Percentiles rank a stretch among this genome's conserved stretches.
Evolutionary conservation across 2,888 invertebrate genomes (phyloP).

Genomic region (Plagiodera versicolora): DNA sequence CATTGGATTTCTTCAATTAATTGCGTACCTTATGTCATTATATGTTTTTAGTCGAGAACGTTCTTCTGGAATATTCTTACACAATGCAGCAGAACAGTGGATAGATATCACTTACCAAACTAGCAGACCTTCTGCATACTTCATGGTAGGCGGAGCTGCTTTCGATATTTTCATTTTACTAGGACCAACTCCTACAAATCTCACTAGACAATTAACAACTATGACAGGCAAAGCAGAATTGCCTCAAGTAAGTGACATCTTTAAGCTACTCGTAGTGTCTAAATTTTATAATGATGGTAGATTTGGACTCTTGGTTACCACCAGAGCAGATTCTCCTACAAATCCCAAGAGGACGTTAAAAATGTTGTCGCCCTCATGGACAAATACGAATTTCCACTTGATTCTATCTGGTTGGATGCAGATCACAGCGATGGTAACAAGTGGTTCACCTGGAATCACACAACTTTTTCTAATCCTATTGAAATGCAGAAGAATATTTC

Average conservation of each 20-base stretch:
- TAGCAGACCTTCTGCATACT: slow-evolving; percentile 64
- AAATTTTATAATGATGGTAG: slow-evolving; percentile 17
- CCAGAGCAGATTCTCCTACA: slow-evolving; percentile 56
- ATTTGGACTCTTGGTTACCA: slow-evolving; percentile 33
- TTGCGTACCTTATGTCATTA: no score
- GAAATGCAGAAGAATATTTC: slow-evolving; percentile 88
- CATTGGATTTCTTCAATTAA: no score
- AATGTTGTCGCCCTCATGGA: slow-evolving; percentile 82
- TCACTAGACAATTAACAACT: slow-evolving; percentile 80
- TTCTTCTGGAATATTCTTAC: slow-evolving; percentile 53
- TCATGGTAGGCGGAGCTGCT: slow-evolving; percentile 94
- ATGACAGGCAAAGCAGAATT: slow-evolving; percentile 91
- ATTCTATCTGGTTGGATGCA: slow-evolving; percentile 96
- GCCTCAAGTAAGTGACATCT: slow-evolving; percentile 53
- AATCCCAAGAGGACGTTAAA: slow-evolving; percentile 88
- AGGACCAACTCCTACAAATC: slow-evolving; percentile 81
- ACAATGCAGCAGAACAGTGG: slow-evolving; percentile 97
- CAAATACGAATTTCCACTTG: slow-evolving; percentile 85
- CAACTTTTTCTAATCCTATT: slow-evolving; percentile 69
- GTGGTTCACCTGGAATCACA: slow-evolving; percentile 91
- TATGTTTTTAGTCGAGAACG: slow-evolving; percentile 16
- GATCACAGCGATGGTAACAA: slow-evolving; percentile 95
- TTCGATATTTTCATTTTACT: slow-evolving; percentile 88
- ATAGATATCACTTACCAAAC: slow-evolving; percentile 71
- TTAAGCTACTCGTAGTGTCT: no score